Conservation (phyloP, 2,888 invertebrate species). For the Orthosia gothica region DNA sequence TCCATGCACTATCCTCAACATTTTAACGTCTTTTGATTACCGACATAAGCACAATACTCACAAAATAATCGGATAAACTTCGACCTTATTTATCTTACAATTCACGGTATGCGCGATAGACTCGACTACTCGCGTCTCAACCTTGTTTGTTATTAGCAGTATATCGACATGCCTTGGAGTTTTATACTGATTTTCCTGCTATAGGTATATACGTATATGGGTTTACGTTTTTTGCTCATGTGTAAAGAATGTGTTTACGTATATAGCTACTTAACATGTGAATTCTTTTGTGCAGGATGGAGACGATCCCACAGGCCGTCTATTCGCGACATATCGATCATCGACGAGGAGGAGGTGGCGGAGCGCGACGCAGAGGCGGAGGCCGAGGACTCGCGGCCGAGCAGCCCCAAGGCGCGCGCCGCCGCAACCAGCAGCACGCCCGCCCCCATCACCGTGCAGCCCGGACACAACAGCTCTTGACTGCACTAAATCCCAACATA, state of each 20-base stretch:
- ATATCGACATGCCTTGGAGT: conserved; percentile 19
- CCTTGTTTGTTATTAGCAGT: conserved; percentile 50
- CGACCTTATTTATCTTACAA: conserved; percentile 75
- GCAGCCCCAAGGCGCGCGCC: conserved; percentile 68
- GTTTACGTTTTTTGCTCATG: conserved; percentile 3
- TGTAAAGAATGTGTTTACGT: conserved; percentile 5
- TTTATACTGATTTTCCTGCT: conserved; percentile 58
- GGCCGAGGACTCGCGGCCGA: conserved; percentile 71
- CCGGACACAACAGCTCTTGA: conserved; percentile 82
- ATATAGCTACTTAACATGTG: background rate
- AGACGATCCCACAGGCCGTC: conserved; percentile 95
- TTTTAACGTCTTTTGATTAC: conserved; percentile 71
- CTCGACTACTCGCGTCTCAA: conserved; percentile 44
- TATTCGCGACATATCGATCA: conserved; percentile 96
- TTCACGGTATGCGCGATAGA: conserved; percentile 64
- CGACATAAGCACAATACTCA: conserved; percentile 43
- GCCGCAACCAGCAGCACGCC: conserved; percentile 82
- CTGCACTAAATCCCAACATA: conserved; percentile 23
- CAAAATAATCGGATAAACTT: conserved; percentile 71
- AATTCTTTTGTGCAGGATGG: conserved; percentile 91
- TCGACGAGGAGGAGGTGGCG: conserved; percentile 95
- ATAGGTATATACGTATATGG: background rate
- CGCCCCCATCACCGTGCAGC: conserved; percentile 87
- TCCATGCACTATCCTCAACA: conserved; percentile 69
- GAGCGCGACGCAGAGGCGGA: conserved; percentile 89